Base-by-base conservation (phyloP, 2,797 vertebrate species). In the Cryptoblepharus egeriae region DNA sequence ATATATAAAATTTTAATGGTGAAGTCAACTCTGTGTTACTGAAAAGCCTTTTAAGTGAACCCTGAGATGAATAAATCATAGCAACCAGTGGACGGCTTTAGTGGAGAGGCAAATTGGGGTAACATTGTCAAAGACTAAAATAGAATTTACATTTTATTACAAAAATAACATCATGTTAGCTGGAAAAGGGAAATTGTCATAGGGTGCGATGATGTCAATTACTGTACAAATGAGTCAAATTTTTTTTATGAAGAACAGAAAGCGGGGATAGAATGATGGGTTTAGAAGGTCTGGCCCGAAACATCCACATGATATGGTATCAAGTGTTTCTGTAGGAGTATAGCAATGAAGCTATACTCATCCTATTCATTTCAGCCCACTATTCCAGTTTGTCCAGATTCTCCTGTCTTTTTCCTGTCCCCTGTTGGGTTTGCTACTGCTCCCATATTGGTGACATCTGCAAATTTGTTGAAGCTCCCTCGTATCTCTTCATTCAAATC, bases 1-100 rank as follows among this genome's bases (percentile, higher is more conserved):
- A 45, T 78, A n/a, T 65, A 58, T 78, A 72, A 45, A 65, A 78
- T 35, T 73, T 83, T 83, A 83, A 83, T 78, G 75, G 82, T 32
- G 9, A n/a, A 78, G 42, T 26, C 57, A 55, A 83, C 75, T 78
- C 3, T 26, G 35, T 64, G 49, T 45, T 32, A 45, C 73, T 75
- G 42, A 35, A 67, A 63, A 28, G 4, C 5, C 42, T 32, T 78
- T 73, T n/a, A 67, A 45, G n/a, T 65, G 45, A 72, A 83, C 69
- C 22, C 45, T 42, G 35, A 12, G 61, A 65, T 73, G 49, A 77
- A 28, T 78, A 65, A 77, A 64, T 30, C 22, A 45, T 83, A 73
- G 15, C 9, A 67, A n/a, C 22, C 12, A 35, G 15, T 67, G 72
- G 57, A 82, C 45, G 35, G 13, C 30, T 75, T 72, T 63, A 64